Evolutionary conservation across 2,888 invertebrate genomes (phyloP).

Genomic region (Drosophila bunnanda): DNA sequence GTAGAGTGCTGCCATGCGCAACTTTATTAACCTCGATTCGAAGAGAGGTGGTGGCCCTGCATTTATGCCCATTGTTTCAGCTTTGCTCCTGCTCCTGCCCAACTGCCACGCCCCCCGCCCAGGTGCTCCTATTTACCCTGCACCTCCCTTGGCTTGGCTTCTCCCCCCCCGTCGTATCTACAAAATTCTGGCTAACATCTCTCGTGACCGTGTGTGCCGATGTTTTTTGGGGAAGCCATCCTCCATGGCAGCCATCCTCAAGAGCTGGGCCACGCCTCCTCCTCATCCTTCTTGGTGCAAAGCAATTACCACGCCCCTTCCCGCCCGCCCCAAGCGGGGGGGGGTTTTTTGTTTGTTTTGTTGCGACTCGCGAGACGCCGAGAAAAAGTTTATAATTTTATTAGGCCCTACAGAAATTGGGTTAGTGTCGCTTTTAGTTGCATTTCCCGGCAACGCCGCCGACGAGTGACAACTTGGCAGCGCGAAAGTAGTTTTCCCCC

Average conservation of each 20-base stretch:
- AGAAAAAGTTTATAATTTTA: constrained; percentile 70
- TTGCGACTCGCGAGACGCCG: constrained; percentile 44
- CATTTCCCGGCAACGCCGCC: constrained; percentile 44
- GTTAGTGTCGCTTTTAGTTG: constrained; percentile 58
- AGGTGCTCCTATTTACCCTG: constrained; percentile 25
- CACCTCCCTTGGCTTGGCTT: not conserved
- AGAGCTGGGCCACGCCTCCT: constrained; percentile 21
- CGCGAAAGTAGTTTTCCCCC: constrained; percentile 46
- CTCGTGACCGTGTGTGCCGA: constrained; percentile 37
- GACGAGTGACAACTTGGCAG: constrained; percentile 55
- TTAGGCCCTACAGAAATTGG: constrained; percentile 67
- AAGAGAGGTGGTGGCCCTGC: constrained; percentile 35
- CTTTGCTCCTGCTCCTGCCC: constrained; percentile 14
- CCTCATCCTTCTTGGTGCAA: constrained; percentile 20
- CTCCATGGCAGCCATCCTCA: constrained; percentile 8
- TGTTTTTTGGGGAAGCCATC: constrained; percentile 15
- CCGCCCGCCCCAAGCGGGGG: no score
- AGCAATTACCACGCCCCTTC: constrained; percentile 43
- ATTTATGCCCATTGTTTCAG: constrained; percentile 49
- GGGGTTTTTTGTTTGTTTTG: constrained; percentile 32
- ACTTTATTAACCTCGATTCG: constrained; percentile 78
- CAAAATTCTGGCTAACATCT: constrained; percentile 34
- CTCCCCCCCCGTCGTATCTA: constrained; percentile 15
- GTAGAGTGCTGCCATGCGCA: constrained; percentile 38
- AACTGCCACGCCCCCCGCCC: constrained; percentile 25